Evolutionary conservation across 2,888 invertebrate genomes (phyloP), one percentile per base, ranked within the genome.

Genomic region (Dermolepida albohirtum): DNA sequence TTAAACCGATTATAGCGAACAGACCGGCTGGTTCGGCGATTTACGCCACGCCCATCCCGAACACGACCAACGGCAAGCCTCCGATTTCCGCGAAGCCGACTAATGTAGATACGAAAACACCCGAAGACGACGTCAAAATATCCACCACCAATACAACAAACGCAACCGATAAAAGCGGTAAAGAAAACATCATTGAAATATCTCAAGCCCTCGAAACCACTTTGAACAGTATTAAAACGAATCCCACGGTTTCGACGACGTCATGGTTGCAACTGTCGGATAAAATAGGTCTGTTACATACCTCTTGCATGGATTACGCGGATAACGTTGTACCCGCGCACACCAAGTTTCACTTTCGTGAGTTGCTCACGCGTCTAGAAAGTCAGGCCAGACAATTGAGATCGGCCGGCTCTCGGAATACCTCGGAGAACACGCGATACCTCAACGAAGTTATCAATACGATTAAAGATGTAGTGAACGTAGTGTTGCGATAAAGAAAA

Each of bases 291-390:
- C 87, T 92, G 73, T 87, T 97, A 76, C 93, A 95, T 78, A 89
- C 90, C 16, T 90, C 92, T 73, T 96, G 96, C 84, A 89, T 91
- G 76, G 90, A 91, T 74, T 94, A 93, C 78, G 93, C 94, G 12
- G 96, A 96, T 75, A 89, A 88, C 68, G 86, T 88, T 12, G 90
- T 93, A 77, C 92, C 94, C 10, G 93, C 95, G 14, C 94, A 95
- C 79, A 90, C 92, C 57, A 92, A 96, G 78, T 95, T 96, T 83
- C 93, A 95, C 76, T 92, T 95, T 79, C 89, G 94, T 47, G 91
- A 93, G 81, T 82, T 92, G 70, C 86, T 92, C 27, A 88, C 89
- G 2, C 86, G 90, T 51, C 85, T 93, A 62, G 92, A 93, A 79
- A 85, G 86, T 11, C 91, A 92, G 78, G 90, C 90, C 34, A 85